Evolutionary conservation across 30 jellyfish, hydroid and myxozoan genomes (phyloP).

Genomic region (Cassiopea andromeda): DNA sequence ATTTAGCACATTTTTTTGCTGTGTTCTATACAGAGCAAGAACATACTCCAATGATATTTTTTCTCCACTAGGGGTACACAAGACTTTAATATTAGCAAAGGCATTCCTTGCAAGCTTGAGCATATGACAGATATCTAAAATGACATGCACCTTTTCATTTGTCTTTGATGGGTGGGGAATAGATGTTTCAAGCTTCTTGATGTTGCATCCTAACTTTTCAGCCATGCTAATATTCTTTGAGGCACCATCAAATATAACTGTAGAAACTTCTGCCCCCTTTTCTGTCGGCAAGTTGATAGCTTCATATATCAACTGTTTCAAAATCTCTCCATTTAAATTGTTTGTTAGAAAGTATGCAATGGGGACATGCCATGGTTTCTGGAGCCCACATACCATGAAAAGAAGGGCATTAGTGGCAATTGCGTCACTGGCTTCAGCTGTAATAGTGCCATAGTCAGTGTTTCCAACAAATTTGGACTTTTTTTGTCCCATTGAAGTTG

Average conservation of each 20-base stretch:
- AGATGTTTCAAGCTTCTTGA: constrained; percentile 30
- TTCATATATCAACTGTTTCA: constrained; percentile 16
- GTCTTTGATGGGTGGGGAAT: constrained; percentile 31
- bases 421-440: constrained; percentile 34
- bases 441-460: constrained; percentile 48
- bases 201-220: constrained; percentile 41
- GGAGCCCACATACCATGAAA: background rate
- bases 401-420: constrained; percentile 37
- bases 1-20: constrained; percentile 54
- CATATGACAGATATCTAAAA: constrained; percentile 45
- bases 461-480: constrained; percentile 41
- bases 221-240: constrained; percentile 44
- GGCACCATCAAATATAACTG: constrained; percentile 53
- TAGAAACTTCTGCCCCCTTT: constrained; percentile 15
- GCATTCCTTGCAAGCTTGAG: constrained; percentile 53
- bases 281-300: constrained; percentile 17
- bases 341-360: constrained; percentile 49
- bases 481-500: constrained; percentile 33
- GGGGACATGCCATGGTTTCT: constrained; percentile 40
- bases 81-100: background rate
- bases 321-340: constrained; percentile 18
- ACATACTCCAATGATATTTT: constrained; percentile 37
- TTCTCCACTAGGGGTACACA: constrained; percentile 22
- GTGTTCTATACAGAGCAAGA: constrained; percentile 18
- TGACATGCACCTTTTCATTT: constrained; percentile 18